Percentiles rank a stretch among this genome's conserved stretches.
Evolutionary conservation across 1,140 invertebrate species (phyloP).

Genomic region (Littorina saxatilis): DNA sequence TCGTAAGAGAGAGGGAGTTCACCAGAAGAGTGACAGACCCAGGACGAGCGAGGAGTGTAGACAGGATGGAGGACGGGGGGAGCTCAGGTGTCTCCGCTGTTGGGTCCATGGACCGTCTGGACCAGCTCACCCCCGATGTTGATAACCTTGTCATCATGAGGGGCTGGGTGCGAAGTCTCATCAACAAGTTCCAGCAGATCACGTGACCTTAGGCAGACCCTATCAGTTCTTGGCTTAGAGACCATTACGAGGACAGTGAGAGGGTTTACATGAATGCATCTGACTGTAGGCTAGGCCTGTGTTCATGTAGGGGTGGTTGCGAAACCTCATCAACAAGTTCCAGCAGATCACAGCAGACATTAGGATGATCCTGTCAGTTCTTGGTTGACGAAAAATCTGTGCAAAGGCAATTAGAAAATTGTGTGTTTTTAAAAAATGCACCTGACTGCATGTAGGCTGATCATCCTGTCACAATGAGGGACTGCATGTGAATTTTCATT

Average conservation of each 20-base stretch:
- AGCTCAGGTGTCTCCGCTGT: not conserved
- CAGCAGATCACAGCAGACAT: conserved; percentile 51
- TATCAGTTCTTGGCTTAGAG: too few relatives aligned
- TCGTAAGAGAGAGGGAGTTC: not conserved
- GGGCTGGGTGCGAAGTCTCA: conserved; percentile 63
- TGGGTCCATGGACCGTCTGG: conserved; percentile 49
- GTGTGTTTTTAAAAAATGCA: too few relatives aligned
- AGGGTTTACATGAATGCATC: too few relatives aligned
- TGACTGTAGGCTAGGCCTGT: too few relatives aligned
- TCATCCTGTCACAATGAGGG: too few relatives aligned
- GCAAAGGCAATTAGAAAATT: too few relatives aligned
- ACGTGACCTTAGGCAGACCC: not conserved
- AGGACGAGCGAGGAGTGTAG: not conserved
- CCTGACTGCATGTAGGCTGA: too few relatives aligned
- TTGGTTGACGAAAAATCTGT: too few relatives aligned
- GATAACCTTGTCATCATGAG: conserved; percentile 64
- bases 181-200: conserved; percentile 62
- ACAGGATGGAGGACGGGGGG: not conserved
- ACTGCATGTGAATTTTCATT: too few relatives aligned
- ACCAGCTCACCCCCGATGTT: conserved; percentile 52
- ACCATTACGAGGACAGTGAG: too few relatives aligned
- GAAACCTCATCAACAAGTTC: conserved; percentile 63
- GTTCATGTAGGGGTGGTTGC: conserved; percentile 68
- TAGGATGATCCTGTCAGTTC: too few relatives aligned
- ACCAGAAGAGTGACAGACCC: too few relatives aligned